Conservation (phyloP, 2,888 invertebrate species). For the Metallyticus violacea region DNA sequence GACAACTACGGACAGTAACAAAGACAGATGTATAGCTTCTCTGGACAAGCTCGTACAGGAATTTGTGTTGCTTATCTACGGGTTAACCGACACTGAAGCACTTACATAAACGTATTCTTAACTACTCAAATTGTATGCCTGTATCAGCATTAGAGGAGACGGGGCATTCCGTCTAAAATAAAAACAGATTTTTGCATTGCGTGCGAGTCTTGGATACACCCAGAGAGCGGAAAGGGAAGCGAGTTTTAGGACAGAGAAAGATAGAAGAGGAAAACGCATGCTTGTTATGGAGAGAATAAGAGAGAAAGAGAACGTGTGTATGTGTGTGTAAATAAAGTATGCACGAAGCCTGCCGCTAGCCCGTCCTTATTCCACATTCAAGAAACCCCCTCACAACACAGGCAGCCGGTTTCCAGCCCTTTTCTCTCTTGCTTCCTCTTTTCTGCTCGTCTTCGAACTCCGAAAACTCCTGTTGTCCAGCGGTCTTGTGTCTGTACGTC, state of each 20-base stretch:
- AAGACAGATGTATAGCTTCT: too few relatives aligned
- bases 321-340: conserved; percentile 10
- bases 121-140: too few relatives aligned
- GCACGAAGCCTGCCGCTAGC: not conserved
- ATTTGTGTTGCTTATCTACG: too few relatives aligned
- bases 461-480: not conserved
- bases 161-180: not conserved
- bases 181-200: conserved; percentile 14
- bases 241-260: not conserved
- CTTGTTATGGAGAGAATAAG: not conserved
- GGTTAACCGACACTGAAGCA: too few relatives aligned
- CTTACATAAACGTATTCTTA: too few relatives aligned
- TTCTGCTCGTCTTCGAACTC: not conserved
- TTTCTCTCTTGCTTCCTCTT: not conserved
- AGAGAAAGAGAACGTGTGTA: not conserved
- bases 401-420: not conserved
- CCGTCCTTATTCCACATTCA: conserved; percentile 8
- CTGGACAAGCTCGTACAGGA: too few relatives aligned
- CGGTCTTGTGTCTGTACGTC: not conserved
- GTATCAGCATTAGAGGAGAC: not conserved
- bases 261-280: conserved; percentile 1
- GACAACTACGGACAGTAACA: too few relatives aligned
- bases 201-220: not conserved
- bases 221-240: not conserved
- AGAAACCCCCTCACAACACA: not conserved